Base-by-base conservation (phyloP, 2,888 invertebrate genomes). In the Nomada goodeniana region DNA sequence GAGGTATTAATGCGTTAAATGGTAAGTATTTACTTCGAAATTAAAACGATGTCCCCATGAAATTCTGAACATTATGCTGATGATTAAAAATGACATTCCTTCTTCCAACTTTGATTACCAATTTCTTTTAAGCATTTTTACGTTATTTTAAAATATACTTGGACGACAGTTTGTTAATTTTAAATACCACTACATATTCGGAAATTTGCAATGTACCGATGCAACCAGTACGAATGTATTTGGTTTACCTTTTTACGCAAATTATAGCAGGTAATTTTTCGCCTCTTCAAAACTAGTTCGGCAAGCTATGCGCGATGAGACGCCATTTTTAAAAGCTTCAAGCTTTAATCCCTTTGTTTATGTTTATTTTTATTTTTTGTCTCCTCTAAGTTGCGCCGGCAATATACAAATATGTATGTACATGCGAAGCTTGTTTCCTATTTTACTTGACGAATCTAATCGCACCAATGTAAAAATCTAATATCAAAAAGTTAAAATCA, bases 1-100 rank as follows among this genome's bases (percentile, higher is more conserved):
- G 57, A 42, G 81, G 64, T 71, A 78, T 70, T 82, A 87, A 78
- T 70, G 80, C 82, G 76, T 88, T 82, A 84, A 86, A 87, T 87
- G 87, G 87, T 87, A 88, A 88, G 89, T 87, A 86, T 76, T 63
- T 70, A 82, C 18, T 64, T 42, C 36, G 26, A 64, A 63, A 63
- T 36, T 18, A 13, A 15, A 2, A 15, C 59, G 13, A 20, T 29
- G 18, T 11, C 20, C 7, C 42, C 9, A 2, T 50, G 20, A 18
- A 26, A 52, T 11, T 1, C 2, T 18, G 26, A 44, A 53, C n/a
- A 20, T 0, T 15, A 65, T 29, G 9, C 5, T 13, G 23, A 44
- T 69, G 18, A 0, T 15, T 13, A 11, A n/a, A 47, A 15, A 23
- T 15, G 29, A 2, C 18, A 18, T 52, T 18, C 20, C 0, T 9